These are phyloP conservation scores for Notarius quadriscutis DNA, from an alignment of 2,113 vertebrate species.

Conservation along the genomic window DNA sequence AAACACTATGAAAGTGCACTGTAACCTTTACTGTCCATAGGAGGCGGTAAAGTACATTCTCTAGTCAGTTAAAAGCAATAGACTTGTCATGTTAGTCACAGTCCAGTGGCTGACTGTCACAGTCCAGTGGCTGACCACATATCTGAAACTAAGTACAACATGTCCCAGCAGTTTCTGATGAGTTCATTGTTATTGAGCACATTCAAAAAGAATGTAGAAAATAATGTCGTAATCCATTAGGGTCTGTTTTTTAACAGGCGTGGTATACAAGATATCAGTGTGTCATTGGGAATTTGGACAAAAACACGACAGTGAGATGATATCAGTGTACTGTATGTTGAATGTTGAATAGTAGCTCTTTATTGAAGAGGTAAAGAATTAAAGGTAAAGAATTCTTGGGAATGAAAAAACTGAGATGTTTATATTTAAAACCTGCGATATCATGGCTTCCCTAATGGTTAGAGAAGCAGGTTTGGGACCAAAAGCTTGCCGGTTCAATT, in stretches of 20 bases:
- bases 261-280: neutral
- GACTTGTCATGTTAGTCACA: neutral
- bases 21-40: slow-evolving; percentile 38
- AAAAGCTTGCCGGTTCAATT: too few species aligned
- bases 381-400: too few species aligned
- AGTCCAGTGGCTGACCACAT: neutral
- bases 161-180: slow-evolving; percentile 36
- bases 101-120: neutral
- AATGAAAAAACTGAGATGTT: neutral
- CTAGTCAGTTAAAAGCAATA: neutral
- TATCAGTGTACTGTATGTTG: too few species aligned
- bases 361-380: too few species aligned
- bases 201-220: neutral
- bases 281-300: neutral
- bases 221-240: neutral
- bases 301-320: too few species aligned
- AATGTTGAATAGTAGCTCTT: too few species aligned
- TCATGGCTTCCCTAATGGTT: neutral
- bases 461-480: too few species aligned
- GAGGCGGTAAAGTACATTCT: slow-evolving; percentile 42
- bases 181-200: neutral
- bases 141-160: neutral
- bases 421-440: neutral
- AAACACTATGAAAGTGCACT: too few species aligned
- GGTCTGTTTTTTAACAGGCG: neutral